Evolutionary conservation across 2,888 invertebrate species (phyloP), one percentile per base, ranked within the genome.

Genomic region (Ectemnius continuus): DNA sequence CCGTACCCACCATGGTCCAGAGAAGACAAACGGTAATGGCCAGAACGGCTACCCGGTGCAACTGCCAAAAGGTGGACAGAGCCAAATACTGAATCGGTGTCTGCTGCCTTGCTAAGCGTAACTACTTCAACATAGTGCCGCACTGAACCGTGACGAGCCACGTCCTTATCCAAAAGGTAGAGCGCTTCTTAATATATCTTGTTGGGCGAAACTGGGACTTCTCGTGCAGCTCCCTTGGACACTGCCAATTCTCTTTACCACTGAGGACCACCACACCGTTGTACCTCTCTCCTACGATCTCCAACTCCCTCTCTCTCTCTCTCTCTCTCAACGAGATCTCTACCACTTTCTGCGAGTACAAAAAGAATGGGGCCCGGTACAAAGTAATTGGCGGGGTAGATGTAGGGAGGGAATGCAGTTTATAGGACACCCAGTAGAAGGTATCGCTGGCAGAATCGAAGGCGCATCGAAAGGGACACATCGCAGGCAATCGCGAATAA

Each of bases 1-100:
- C 61, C 11, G 67, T 61, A 56, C 58, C 68, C 28, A 76, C 70
- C 71, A 75, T 71, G 75, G 76, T 75, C 67, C 75, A 71, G 76
- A 67, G 76, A 76, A 75, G 76, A 76, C 76, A 76, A 75, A 71
- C 75, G 75, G 71, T 76, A 76, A 75, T 76, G 76, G 75, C 76
- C 75, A 71, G 75, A 76, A 76, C 67, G 71, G 75, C 76, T 76
- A 70, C 75, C 70, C 67, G 70, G 52, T 67, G 48, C 76, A 67
- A 75, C 71, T 76, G 76, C 76, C 76, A 76, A 76, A 76, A 71
- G 52, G 52, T 76, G 67, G 76, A 71, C 71, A 76, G 76, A 63
- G 76, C 63, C 76, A 76, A 76, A 75, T 76, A 71, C 76, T 61
- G 67, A 75, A 76, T 67, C 76, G 75, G 70, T 71, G 76, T 70